Conservation (phyloP, 2,797 vertebrate genomes). For the Gymnopithys bicolor region DNA sequence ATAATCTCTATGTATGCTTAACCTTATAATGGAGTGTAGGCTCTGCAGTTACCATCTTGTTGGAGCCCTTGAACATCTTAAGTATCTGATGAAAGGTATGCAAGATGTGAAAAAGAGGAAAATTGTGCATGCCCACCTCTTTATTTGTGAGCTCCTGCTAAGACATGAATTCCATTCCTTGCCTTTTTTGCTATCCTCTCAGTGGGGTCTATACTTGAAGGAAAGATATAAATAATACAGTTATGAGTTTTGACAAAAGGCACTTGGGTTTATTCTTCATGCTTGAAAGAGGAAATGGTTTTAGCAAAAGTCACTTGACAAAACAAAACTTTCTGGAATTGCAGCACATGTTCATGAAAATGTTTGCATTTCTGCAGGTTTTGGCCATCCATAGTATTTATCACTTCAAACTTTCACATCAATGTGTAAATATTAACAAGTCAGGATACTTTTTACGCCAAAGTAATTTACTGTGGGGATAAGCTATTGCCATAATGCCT, state of each 20-base stretch:
- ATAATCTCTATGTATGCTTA: background rate
- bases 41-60: background rate
- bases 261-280: background rate
- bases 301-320: background rate
- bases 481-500: background rate
- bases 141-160: background rate
- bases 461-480: background rate
- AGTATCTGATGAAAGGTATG: background rate
- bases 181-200: background rate
- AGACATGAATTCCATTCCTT: background rate
- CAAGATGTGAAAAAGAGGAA: background rate
- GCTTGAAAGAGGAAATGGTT: background rate
- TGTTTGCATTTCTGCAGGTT: background rate
- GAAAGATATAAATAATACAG: background rate
- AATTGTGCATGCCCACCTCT: background rate
- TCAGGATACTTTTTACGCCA: background rate
- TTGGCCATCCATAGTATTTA: background rate
- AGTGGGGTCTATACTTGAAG: background rate
- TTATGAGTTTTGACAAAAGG: background rate
- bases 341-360: background rate
- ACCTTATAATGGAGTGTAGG: background rate
- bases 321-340: background rate
- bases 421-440: background rate
- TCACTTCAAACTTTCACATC: background rate
- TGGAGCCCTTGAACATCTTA: background rate